These are phyloP conservation scores for Vidua macroura DNA, from an alignment of 2,113 vertebrate genomes.

Conservation along the genomic window DNA sequence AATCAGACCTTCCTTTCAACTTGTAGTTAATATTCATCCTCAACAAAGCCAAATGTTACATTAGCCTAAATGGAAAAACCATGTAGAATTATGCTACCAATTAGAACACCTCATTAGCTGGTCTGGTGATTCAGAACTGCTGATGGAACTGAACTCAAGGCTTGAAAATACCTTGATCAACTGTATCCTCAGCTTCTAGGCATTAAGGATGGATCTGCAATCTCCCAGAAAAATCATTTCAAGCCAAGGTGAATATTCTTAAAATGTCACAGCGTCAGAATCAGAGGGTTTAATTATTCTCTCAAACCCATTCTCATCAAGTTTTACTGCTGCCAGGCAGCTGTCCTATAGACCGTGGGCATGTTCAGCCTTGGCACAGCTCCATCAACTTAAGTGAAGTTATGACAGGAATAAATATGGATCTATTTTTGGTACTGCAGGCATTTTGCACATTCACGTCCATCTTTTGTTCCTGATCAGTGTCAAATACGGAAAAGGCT, in stretches of 20 bases:
- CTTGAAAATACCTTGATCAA: conserved; percentile 20
- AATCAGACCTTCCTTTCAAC: conserved; percentile 28
- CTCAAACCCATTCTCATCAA: neutral
- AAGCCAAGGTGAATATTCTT: neutral
- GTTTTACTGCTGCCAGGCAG: neutral
- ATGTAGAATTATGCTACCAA: conserved; percentile 6
- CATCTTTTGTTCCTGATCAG: neutral
- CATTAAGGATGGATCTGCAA: neutral
- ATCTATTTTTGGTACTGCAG: conserved; percentile 26
- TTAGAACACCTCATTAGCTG: conserved; percentile 34
- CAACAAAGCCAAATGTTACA: neutral
- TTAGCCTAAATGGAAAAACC: conserved; percentile 20
- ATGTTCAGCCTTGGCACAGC: neutral
- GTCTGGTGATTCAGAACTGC: conserved; percentile 26
- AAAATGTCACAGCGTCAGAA: neutral
- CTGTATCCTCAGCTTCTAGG: neutral
- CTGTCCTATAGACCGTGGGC: neutral
- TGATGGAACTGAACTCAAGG: conserved; percentile 15
- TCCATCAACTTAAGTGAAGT: neutral
- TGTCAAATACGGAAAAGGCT: neutral
- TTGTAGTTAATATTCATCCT: neutral
- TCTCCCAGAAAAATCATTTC: neutral
- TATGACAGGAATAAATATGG: conserved; percentile 1
- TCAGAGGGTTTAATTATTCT: neutral
- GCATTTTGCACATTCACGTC: neutral